Conservation (phyloP, 2,113 vertebrate genomes). For the Delphinapterus leucas region DNA sequence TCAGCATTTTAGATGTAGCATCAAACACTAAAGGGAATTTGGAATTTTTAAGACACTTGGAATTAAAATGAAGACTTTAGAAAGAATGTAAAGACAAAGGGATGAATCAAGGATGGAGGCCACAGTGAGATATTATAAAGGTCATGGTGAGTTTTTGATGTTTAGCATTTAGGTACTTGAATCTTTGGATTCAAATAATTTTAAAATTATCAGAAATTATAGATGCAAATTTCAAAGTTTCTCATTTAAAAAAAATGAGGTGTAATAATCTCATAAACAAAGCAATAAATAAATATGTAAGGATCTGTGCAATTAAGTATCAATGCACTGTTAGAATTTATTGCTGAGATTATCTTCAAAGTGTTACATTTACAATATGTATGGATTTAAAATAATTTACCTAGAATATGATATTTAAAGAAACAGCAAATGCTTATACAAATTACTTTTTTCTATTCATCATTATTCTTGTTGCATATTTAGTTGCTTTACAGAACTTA, state of each 20-base stretch:
- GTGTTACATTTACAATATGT: not conserved
- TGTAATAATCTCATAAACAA: not conserved
- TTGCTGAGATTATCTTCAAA: not conserved
- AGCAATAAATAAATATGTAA: not conserved
- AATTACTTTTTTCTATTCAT: not conserved
- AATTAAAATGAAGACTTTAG: not conserved
- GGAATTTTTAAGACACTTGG: not conserved
- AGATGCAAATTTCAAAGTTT: not conserved
- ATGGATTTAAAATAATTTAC: not conserved
- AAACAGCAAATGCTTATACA: not conserved
- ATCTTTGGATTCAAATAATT: not conserved
- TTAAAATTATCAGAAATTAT: not conserved
- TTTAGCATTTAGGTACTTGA: not conserved
- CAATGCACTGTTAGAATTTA: not conserved
- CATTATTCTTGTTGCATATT: not conserved
- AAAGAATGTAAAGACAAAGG: not conserved
- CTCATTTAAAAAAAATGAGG: not conserved
- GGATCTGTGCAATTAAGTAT: not conserved
- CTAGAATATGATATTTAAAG: not conserved
- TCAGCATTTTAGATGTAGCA: not conserved
- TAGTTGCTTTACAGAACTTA: conserved; percentile 7
- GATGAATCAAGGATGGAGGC: not conserved
- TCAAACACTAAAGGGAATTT: not conserved
- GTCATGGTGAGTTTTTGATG: not conserved
- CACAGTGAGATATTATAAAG: not conserved